These are phyloP conservation scores for Diuraphis noxia DNA, from an alignment of 1,140 invertebrate species.

Conservation along the genomic window DNA sequence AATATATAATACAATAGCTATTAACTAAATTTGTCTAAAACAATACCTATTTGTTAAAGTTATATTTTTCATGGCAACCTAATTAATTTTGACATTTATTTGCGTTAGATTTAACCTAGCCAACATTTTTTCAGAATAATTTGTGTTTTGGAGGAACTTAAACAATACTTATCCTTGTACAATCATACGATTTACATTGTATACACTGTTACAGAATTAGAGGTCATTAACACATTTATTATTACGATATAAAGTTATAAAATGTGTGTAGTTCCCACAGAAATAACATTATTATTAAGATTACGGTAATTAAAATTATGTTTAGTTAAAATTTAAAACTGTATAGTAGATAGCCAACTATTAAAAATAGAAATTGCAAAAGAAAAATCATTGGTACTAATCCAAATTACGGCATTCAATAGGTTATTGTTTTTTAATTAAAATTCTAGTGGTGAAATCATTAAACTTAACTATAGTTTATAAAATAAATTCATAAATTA, in stretches of 20 bases:
- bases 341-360: not conserved
- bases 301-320: not conserved
- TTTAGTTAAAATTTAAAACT: not conserved
- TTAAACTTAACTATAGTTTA: not conserved
- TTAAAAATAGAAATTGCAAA: not conserved
- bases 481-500: not conserved
- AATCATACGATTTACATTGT: not conserved
- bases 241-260: not conserved
- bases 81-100: not conserved
- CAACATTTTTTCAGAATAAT: not conserved
- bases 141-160: not conserved
- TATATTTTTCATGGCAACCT: not conserved
- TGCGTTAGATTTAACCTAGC: not conserved
- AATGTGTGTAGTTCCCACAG: not conserved
- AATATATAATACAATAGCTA: not conserved
- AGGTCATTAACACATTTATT: slow-evolving; percentile 23
- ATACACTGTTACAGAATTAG: not conserved
- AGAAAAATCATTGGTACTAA: not conserved
- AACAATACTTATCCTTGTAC: not conserved
- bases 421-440: not conserved
- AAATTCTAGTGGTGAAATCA: not conserved
- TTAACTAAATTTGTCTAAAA: not conserved
- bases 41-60: not conserved
- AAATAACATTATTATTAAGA: not conserved
- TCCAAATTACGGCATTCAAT: not conserved